These are phyloP conservation scores for Mastigias papua DNA, from an alignment of 30 jellyfish, hydroid and myxozoan species.

Conservation along the genomic window DNA sequence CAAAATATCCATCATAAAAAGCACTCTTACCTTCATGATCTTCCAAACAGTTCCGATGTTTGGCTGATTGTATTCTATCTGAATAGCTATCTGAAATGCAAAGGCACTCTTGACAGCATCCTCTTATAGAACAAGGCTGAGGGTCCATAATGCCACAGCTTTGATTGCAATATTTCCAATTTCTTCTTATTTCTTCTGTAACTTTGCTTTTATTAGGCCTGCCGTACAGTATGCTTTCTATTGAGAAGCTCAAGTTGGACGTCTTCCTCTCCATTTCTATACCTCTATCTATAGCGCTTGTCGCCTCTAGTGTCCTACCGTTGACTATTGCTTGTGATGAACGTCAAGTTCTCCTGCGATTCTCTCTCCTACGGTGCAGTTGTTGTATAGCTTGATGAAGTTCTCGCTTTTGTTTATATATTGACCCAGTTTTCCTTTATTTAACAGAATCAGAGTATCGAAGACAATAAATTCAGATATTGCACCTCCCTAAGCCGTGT, in stretches of 20 bases:
- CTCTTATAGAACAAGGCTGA: constrained; percentile 24
- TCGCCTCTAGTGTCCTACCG: neutral
- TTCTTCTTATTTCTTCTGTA: constrained; percentile 25
- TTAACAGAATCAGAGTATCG: constrained; percentile 14
- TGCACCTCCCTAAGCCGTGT: constrained; percentile 76
- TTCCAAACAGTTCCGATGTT: constrained; percentile 41
- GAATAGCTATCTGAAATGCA: constrained; percentile 40
- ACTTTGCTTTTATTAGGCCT: constrained; percentile 21
- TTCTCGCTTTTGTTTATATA: constrained; percentile 33
- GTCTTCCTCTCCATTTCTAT: constrained; percentile 24
- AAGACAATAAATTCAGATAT: constrained; percentile 42
- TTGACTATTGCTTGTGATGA: constrained; percentile 3
- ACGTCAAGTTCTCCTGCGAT: neutral
- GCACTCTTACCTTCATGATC: constrained; percentile 25
- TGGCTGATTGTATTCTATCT: constrained; percentile 2
- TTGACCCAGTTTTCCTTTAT: constrained; percentile 37
- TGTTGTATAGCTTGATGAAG: neutral
- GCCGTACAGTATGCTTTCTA: constrained; percentile 59
- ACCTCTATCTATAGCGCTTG: neutral
- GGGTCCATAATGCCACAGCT: neutral
- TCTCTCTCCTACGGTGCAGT: constrained; percentile 43
- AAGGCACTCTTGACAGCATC: constrained; percentile 36
- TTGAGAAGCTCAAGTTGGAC: constrained; percentile 55
- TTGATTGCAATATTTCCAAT: constrained; percentile 6
- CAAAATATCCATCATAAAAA: neutral